Conservation (phyloP, 2,797 vertebrate species). For the Eutrigla gurnardus region DNA sequence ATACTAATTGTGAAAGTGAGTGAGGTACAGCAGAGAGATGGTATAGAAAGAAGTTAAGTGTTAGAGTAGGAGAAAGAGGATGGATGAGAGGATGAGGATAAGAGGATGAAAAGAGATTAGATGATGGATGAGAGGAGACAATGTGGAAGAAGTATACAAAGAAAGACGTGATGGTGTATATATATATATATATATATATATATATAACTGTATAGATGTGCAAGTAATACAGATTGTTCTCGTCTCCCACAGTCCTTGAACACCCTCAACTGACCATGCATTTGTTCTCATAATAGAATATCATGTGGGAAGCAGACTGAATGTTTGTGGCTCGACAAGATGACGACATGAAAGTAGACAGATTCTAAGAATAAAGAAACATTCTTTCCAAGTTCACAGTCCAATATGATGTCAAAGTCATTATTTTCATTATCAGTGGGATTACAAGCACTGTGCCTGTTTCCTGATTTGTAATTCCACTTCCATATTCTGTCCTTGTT, state of each 20-base stretch:
- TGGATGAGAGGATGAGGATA: not conserved
- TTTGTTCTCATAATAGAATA: conserved; percentile 32
- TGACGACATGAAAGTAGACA: not conserved
- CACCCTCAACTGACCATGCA: conserved; percentile 14
- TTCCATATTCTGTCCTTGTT: no score
- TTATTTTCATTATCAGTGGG: not conserved
- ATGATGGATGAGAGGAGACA: no score
- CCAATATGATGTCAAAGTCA: not conserved
- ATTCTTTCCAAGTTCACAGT: not conserved
- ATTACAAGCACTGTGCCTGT: no score
- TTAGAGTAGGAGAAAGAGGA: not conserved
- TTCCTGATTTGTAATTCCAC: conserved; percentile 1
- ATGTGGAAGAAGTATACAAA: not conserved
- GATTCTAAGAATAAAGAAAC: not conserved
- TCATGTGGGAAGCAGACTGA: conserved; percentile 7
- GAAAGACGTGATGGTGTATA: not conserved
- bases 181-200: not conserved
- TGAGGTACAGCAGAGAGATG: not conserved
- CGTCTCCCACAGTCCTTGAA: not conserved
- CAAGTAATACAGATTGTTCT: not conserved
- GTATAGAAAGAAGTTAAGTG: not conserved
- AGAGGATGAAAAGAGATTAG: not conserved
- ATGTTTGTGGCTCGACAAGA: not conserved
- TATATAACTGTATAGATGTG: conserved; percentile 22
- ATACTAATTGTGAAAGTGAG: not conserved